Conservation (phyloP, 2,797 vertebrate species). For the Varecia variegata region DNA sequence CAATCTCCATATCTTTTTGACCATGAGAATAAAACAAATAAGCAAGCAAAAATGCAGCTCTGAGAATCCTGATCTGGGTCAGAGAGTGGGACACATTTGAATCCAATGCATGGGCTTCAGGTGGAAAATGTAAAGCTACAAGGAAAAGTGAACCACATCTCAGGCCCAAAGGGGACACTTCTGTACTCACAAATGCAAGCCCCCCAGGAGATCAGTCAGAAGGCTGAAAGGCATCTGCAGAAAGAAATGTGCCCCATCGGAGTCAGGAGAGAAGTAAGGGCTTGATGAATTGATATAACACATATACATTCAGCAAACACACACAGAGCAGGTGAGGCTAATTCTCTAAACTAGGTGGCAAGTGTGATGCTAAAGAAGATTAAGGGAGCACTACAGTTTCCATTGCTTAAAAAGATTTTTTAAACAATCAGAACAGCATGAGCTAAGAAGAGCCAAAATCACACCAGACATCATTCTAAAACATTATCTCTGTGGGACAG, state of each 20-base stretch:
- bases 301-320: neutral
- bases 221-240: rapidly evolving
- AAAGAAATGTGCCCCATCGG: rapidly evolving
- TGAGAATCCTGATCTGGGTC: neutral
- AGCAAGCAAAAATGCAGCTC: neutral
- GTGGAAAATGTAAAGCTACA: neutral
- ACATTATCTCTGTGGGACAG: neutral
- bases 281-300: neutral
- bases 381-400: neutral
- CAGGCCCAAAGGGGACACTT: neutral
- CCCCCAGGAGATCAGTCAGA: neutral
- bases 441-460: conserved; percentile 27
- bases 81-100: neutral
- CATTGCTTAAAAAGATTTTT: neutral
- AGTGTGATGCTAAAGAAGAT: neutral
- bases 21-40: neutral
- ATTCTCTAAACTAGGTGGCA: neutral
- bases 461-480: neutral
- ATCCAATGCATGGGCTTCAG: neutral
- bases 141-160: neutral
- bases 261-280: neutral
- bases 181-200: neutral
- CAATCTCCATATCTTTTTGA: neutral
- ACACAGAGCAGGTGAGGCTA: neutral
- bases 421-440: conserved; percentile 29